These are phyloP conservation scores for Tethea ocularis DNA, from an alignment of 2,888 invertebrate species.

Conservation along the genomic window DNA sequence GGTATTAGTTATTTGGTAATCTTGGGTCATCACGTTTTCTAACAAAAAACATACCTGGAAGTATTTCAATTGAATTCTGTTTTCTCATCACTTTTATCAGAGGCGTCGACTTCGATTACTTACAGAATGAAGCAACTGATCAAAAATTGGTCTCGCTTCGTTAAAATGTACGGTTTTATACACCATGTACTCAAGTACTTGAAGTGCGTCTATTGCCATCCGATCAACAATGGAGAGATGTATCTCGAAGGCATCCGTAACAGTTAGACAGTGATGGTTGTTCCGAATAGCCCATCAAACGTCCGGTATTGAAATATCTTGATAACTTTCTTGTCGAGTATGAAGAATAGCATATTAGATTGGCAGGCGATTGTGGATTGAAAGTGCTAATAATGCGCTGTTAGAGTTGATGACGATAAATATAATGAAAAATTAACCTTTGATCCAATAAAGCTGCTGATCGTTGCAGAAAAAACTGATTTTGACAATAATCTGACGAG, in stretches of 20 bases:
- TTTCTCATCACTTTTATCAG: constrained; percentile 22
- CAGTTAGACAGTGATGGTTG: constrained; percentile 27
- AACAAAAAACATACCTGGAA: neutral
- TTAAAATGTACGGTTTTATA: constrained; percentile 13
- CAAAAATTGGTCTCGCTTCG: constrained; percentile 15
- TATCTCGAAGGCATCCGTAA: constrained; percentile 21
- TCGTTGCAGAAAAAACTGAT: neutral
- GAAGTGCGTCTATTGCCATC: constrained; percentile 1
- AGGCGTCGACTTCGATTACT: constrained; percentile 24
- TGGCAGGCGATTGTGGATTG: constrained; percentile 14
- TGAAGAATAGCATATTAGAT: constrained; percentile 12
- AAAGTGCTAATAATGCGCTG: constrained; percentile 5
- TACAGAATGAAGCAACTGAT: constrained; percentile 16
- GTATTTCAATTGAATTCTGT: neutral
- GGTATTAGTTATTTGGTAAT: neutral
- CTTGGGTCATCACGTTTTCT: neutral
- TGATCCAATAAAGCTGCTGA: neutral
- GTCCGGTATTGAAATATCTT: constrained; percentile 18
- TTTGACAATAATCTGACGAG: neutral
- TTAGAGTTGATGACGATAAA: constrained; percentile 1
- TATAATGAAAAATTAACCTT: constrained; percentile 5
- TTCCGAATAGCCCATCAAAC: constrained; percentile 27
- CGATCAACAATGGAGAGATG: constrained; percentile 11
- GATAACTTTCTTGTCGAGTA: constrained; percentile 19
- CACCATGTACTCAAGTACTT: constrained; percentile 10